Percentiles rank a stretch among this genome's conserved stretches.
These are phyloP conservation scores for Oxycera nigricornis DNA, from an alignment of 2,888 invertebrate species.

Conservation along the genomic window DNA sequence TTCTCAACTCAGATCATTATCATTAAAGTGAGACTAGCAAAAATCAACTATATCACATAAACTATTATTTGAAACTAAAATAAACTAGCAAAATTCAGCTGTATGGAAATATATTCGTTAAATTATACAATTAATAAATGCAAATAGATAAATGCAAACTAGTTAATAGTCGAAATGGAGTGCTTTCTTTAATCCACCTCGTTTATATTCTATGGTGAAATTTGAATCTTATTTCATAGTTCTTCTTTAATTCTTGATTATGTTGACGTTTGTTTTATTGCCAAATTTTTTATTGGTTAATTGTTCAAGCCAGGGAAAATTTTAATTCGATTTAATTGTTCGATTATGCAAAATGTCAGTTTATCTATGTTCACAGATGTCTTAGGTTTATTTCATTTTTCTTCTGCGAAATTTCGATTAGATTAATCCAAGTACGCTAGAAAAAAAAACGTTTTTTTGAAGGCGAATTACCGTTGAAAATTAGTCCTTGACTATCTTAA, in stretches of 20 bases:
- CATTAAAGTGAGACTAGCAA: neutral
- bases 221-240: neutral
- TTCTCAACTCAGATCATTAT: neutral
- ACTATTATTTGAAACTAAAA: neutral
- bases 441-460: too few species aligned
- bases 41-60: neutral
- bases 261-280: slow-evolving; percentile 14
- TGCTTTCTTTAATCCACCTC: neutral
- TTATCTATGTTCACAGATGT: neutral
- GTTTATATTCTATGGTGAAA: neutral
- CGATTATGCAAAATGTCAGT: slow-evolving; percentile 8
- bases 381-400: neutral
- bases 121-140: too few species aligned
- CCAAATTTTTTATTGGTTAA: neutral
- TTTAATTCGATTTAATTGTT: neutral
- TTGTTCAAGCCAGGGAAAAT: neutral
- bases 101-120: neutral
- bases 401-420: too few species aligned
- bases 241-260: neutral
- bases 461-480: too few species aligned
- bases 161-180: too few species aligned
- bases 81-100: neutral
- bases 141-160: neutral
- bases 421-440: too few species aligned
- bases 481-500: too few species aligned